phyloP scores from a whole-genome alignment of 2,113 vertebrate genomes.

The Centropus unirufus region DNA sequence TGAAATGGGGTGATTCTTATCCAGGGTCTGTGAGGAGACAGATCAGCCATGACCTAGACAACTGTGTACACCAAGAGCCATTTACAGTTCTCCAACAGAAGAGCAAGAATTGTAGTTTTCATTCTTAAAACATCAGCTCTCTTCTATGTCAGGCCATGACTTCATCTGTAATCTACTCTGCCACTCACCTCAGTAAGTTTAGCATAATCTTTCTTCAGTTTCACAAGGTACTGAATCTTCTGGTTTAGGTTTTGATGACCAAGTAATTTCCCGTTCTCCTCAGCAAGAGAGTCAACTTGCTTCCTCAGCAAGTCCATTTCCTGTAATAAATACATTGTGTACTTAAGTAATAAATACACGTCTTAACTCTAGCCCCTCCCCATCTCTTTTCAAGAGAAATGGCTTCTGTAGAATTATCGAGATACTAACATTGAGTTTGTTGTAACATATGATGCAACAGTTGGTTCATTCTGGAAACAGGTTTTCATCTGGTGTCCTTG shows the following conservation, averaged over 20 bases:
- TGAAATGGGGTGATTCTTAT: neutral
- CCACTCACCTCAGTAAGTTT: constrained; percentile 86
- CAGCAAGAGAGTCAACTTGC: constrained; percentile 85
- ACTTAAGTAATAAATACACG: too few relatives aligned
- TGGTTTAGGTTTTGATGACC: constrained; percentile 95
- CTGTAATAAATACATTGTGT: constrained; percentile 66
- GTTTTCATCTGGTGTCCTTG: neutral
- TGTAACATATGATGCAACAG: neutral
- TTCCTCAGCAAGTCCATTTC: constrained; percentile 86
- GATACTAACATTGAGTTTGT: neutral
- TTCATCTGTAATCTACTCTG: neutral
- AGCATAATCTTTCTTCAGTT: constrained; percentile 90
- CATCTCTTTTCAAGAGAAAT: neutral
- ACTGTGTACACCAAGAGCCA: neutral
- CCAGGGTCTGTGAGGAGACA: neutral
- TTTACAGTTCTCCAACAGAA: neutral
- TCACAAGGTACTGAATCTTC: constrained; percentile 96
- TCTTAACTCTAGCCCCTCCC: neutral
- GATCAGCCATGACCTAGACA: neutral
- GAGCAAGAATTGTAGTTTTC: neutral
- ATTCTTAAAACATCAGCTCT: neutral
- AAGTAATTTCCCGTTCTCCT: constrained; percentile 94
- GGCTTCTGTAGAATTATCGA: neutral
- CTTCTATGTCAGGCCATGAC: neutral
- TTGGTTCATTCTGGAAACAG: neutral